phyloP scores from a whole-genome alignment of 2,888 invertebrate species.

The Hirudinaria manillensis region DNA sequence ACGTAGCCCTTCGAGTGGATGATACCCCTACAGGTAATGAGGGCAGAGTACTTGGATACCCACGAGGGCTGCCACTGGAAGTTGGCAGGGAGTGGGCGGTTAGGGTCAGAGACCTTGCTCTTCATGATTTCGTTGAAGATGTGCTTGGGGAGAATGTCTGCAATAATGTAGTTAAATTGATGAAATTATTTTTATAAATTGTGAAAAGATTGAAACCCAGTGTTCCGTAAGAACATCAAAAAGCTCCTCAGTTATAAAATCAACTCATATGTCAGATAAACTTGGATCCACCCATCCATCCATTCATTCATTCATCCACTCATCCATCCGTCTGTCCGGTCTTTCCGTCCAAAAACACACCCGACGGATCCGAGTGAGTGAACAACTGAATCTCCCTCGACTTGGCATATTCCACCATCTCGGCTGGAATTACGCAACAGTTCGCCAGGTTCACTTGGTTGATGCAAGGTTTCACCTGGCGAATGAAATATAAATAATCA shows the following conservation, averaged over 20 bases:
- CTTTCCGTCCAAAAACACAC: slow-evolving; percentile 57
- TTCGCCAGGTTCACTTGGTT: slow-evolving; percentile 86
- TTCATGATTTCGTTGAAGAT: slow-evolving; percentile 1
- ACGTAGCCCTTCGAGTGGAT: slow-evolving; percentile 84
- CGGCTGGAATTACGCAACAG: slow-evolving; percentile 87
- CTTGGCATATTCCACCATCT: slow-evolving; percentile 80
- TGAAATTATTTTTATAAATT: neutral
- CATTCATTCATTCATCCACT: no score
- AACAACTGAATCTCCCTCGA: slow-evolving; percentile 83
- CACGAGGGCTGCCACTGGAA: slow-evolving; percentile 60
- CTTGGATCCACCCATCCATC: no score
- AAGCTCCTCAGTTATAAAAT: no score
- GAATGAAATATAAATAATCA: slow-evolving; percentile 20
- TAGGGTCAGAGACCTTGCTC: neutral
- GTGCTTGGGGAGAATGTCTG: slow-evolving; percentile 14
- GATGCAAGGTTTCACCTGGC: slow-evolving; percentile 72
- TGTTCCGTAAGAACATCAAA: no score
- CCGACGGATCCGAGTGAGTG: slow-evolving; percentile 88
- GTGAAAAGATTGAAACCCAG: no score
- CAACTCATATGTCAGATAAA: no score
- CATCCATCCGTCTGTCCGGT: no score
- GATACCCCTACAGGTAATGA: slow-evolving; percentile 84
- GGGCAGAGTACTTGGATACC: slow-evolving; percentile 78
- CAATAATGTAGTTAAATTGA: neutral
- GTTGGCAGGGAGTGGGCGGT: neutral